phyloP scores from a whole-genome alignment of 2,888 invertebrate genomes.

The Pseudococcus viburni region DNA sequence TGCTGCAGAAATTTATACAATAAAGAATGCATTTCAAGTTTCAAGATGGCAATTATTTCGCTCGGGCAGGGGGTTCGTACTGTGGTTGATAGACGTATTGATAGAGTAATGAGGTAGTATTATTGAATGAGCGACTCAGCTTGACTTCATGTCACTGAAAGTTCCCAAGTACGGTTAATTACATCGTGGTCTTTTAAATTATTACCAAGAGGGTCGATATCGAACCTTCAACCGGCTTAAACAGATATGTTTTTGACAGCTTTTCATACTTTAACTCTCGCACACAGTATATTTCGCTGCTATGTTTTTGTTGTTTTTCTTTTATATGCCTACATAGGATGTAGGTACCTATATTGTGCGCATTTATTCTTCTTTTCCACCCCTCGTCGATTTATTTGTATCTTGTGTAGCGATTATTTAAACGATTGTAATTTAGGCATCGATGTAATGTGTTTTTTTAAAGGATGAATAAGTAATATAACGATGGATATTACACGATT shows the following conservation, averaged over 20 bases:
- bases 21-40: slow-evolving; percentile 59
- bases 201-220: slow-evolving; percentile 64
- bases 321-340: neutral
- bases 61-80: slow-evolving; percentile 59
- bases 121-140: slow-evolving; percentile 68
- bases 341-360: neutral
- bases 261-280: slow-evolving; percentile 63
- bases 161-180: slow-evolving; percentile 65
- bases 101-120: slow-evolving; percentile 67
- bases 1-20: slow-evolving; percentile 57
- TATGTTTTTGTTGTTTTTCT: slow-evolving; percentile 41
- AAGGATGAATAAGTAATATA: neutral
- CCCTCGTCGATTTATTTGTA: neutral
- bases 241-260: slow-evolving; percentile 64
- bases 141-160: slow-evolving; percentile 65
- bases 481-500: neutral
- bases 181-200: slow-evolving; percentile 67
- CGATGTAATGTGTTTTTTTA: neutral
- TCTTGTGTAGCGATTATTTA: slow-evolving; percentile 26
- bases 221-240: slow-evolving; percentile 49
- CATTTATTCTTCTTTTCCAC: neutral
- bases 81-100: slow-evolving; percentile 66
- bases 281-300: slow-evolving; percentile 27
- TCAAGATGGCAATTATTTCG: slow-evolving; percentile 61
- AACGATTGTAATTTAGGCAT: slow-evolving; percentile 28